Base-by-base conservation (phyloP, 2,113 vertebrate genomes). In the Paraplagusia blochii region DNA sequence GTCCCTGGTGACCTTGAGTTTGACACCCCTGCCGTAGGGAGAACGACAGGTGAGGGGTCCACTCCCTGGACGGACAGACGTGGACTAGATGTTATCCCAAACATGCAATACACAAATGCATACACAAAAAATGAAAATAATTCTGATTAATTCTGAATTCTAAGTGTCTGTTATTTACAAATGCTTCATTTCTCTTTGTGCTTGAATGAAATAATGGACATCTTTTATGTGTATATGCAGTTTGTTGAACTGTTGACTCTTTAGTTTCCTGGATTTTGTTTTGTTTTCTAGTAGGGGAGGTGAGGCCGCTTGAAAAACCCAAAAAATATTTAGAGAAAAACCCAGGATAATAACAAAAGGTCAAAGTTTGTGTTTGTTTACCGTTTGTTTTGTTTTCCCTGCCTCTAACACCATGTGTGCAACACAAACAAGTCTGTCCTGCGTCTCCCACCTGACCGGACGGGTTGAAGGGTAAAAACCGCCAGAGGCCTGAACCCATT, bases 301-400 rank as follows among this genome's bases (percentile, higher is more conserved):
- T 58, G 56, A 56, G 36, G 47, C 19, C 77, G 77, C 85, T 87
- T 88, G 78, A 75, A 81, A 92, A 91, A 90, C 75, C 87, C 80
- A 89, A 88, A 77, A 89, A 85, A 77, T 72, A 66, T 82, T 87
- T 84, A 86, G 6, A 29, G 87, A 90, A 87, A 93, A 93, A 90
- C 90, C 90, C 84, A 71, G 87, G 75, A 72, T 62, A 80, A 70
- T 59, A 81, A 87, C 85, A 76, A 88, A 89, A 80, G 82, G 85
- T 79, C 62, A 86, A 79, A 80, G 84, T 91, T 89, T 85, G 70
- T 84, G 86, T 82, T 87, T 92, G 79, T 92, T 88, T 83, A 74
- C 72, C 54, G 67, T 79, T 74, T 73, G 53, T 76, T 84, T 76
- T 76, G 66, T 75, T 91, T 90, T 73, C 56, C 55, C 59, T 65